These are phyloP conservation scores for Bombus consobrinus DNA, from an alignment of 1,140 invertebrate species.

Conservation along the genomic window DNA sequence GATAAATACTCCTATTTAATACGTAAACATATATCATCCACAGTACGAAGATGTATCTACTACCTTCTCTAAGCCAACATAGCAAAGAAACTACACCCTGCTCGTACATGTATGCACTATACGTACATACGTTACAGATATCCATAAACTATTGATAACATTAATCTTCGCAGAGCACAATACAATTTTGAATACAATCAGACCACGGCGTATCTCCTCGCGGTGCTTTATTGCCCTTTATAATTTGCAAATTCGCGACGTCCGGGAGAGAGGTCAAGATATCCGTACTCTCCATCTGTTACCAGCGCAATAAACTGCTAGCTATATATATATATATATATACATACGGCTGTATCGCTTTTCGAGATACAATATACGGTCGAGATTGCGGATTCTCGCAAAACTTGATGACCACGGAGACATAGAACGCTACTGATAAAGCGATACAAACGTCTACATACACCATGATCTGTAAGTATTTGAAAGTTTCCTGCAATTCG, in stretches of 20 bases:
- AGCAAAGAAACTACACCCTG: too few species aligned
- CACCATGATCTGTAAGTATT: neutral
- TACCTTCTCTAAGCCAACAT: neutral
- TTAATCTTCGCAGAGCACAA: constrained; percentile 20
- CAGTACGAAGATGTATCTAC: constrained; percentile 27
- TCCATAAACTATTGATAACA: constrained; percentile 39
- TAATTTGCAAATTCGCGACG: constrained; percentile 36
- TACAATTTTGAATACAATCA: constrained; percentile 16
- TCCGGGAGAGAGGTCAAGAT: neutral
- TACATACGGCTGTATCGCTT: neutral
- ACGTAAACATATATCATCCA: neutral
- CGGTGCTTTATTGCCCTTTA: constrained; percentile 1
- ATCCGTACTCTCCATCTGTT: neutral
- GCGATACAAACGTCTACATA: neutral
- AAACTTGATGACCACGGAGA: neutral
- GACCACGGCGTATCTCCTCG: neutral
- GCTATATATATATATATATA: neutral
- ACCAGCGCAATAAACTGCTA: constrained; percentile 14
- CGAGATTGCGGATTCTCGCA: constrained; percentile 31
- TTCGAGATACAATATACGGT: constrained; percentile 1
- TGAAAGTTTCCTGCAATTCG: neutral
- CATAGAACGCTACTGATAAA: neutral
- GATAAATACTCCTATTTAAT: neutral
- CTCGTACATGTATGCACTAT: neutral
- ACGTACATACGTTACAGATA: neutral